These are phyloP conservation scores for Galerucella nymphaeae DNA, from an alignment of 2,888 invertebrate genomes.

Conservation along the genomic window DNA sequence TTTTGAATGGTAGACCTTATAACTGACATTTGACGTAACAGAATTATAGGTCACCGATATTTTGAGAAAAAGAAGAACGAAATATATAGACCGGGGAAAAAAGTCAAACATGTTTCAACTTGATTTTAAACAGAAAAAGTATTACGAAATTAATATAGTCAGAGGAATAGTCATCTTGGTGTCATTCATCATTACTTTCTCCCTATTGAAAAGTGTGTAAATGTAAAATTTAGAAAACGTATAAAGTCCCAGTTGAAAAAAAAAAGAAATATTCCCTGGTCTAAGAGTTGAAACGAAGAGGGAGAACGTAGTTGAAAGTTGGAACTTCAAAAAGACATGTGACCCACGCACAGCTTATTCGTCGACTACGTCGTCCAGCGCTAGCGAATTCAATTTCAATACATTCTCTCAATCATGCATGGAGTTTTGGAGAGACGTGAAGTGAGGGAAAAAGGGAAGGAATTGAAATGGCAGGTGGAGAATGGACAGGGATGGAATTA, in stretches of 20 bases:
- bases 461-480: conserved; percentile 42
- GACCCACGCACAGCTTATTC: conserved; percentile 58
- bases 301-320: conserved; percentile 47
- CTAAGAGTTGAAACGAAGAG: conserved; percentile 33
- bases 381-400: conserved; percentile 66
- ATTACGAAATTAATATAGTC: too few species aligned
- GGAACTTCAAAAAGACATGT: conserved; percentile 54
- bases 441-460: background rate
- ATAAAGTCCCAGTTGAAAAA: background rate
- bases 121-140: background rate
- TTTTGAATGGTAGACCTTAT: too few species aligned
- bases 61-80: conserved; percentile 14
- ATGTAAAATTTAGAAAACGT: too few species aligned
- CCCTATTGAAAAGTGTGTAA: too few species aligned
- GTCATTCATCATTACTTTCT: too few species aligned
- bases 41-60: too few species aligned
- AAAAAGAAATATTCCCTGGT: background rate
- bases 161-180: too few species aligned
- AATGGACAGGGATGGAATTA: conserved; percentile 36
- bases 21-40: too few species aligned
- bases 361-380: conserved; percentile 54
- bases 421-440: conserved; percentile 54
- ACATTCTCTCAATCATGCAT: conserved; percentile 66
- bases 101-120: background rate
- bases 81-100: conserved; percentile 9